phyloP scores from a whole-genome alignment of 2,113 vertebrate genomes.

The Orycteropus afer region DNA sequence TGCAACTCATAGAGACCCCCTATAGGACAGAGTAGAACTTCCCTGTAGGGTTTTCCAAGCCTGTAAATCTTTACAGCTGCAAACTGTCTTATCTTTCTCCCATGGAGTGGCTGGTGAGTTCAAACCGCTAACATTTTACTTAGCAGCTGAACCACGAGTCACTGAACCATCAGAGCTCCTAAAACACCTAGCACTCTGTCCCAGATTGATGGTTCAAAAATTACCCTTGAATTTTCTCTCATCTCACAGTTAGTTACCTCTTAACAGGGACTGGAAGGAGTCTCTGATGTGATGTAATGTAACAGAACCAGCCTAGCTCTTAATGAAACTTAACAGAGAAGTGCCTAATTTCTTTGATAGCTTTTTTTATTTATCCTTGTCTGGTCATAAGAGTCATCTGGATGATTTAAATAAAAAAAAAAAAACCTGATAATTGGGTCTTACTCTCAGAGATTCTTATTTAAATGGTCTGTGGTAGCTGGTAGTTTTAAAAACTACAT shows the following conservation, averaged over 20 bases:
- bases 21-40: too few species aligned
- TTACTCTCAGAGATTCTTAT: neutral
- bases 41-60: too few species aligned
- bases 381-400: neutral
- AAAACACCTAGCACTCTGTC: neutral
- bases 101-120: too few species aligned
- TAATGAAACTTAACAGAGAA: neutral
- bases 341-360: neutral
- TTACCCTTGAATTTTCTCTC: neutral
- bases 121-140: too few species aligned
- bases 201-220: neutral
- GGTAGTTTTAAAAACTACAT: neutral
- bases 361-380: neutral
- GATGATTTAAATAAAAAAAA: neutral
- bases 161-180: too few species aligned
- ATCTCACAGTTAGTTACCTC: neutral
- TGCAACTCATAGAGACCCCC: too few species aligned
- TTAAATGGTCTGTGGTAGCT: neutral
- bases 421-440: neutral
- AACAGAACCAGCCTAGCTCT: neutral
- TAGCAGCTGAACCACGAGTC: too few species aligned
- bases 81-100: too few species aligned
- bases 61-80: too few species aligned
- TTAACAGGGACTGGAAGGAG: neutral
- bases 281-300: neutral